Percentiles rank a stretch among this genome's conserved stretches.
phyloP scores from a whole-genome alignment of 2,888 invertebrate species.

The Xylota segnis region DNA sequence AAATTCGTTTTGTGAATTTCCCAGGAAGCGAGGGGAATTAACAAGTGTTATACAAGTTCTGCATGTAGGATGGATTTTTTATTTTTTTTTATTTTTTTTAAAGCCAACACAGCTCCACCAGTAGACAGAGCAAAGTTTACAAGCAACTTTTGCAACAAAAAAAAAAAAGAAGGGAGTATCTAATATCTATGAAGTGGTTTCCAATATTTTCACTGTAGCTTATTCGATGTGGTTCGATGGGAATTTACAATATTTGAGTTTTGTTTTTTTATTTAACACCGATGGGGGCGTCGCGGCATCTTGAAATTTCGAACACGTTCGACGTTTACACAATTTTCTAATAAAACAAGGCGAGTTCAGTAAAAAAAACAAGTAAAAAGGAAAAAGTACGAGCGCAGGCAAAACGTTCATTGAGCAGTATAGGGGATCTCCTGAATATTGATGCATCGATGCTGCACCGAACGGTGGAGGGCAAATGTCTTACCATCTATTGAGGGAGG shows the following conservation, averaged over 20 bases:
- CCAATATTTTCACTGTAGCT: conserved; percentile 37
- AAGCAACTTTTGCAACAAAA: background rate
- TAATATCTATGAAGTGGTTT: conserved; percentile 64
- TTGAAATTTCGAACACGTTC: conserved; percentile 63
- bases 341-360: conserved; percentile 41
- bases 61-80: conserved; percentile 4
- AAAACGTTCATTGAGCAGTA: conserved; percentile 38
- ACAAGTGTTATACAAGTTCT: conserved; percentile 45
- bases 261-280: conserved; percentile 34
- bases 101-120: too few species aligned
- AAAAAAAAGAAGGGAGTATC: conserved; percentile 23
- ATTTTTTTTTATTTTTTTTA: background rate
- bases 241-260: conserved; percentile 28
- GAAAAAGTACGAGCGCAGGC: background rate
- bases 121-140: conserved; percentile 22
- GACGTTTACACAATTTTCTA: conserved; percentile 52
- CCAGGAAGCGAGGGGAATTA: conserved; percentile 20
- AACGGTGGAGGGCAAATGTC: background rate
- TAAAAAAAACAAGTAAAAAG: conserved; percentile 18
- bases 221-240: conserved; percentile 52
- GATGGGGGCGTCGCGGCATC: conserved; percentile 1
- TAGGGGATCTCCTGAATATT: conserved; percentile 29
- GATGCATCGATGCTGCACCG: conserved; percentile 22
- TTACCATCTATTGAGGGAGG: background rate
- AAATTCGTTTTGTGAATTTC: conserved; percentile 37